Base-by-base conservation (phyloP, 2,113 vertebrate genomes). In the Scartelaos histophorus region DNA sequence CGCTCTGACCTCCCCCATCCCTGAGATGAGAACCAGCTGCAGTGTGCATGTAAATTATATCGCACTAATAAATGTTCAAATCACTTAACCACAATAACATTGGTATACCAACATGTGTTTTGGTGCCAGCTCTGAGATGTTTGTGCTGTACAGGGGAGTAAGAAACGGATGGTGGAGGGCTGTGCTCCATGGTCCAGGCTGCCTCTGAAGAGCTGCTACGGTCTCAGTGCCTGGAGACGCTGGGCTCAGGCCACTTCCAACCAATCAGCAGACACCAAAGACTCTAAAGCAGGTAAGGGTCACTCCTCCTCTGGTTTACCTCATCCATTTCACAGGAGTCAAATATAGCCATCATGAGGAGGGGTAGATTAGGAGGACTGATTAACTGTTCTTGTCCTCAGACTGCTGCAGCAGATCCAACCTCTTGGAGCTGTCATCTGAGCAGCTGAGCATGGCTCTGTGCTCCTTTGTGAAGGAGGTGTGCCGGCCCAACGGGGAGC, bases 181-280 rank as follows among this genome's bases (percentile, higher is more conserved):
- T 91, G 92, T 21, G 90, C 94, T 71, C 62, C 47, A 35, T 91
- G 89, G 0, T 69, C 85, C 13, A 73, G 95, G 56, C 95, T 98
- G 77, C 95, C 96, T 0, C 95, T 99, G 80, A 97, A 93, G 72
- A 95, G 95, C 1, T 60, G 92, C 0, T 99, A 99, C 1, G 97
- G 96, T 16, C 80, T 99, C 21, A 97, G 96, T 0, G 97, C 98
- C 0, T 99, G 97, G 97, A 98, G 95, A 84, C 96, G 95, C 80
- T 99, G 97, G 97, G 94, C 95, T 0, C 93, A 93, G 91, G 94
- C 94, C 38, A 78, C 90, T 3, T 71, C 80, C 29, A 85, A 92
- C 69, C 84, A 88, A 66, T 75, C 93, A 2, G 88, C 94, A 61
- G 90, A 94, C 79, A 78, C 91, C 73, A 93, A 94, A 85, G 95